Evolutionary conservation across 2,797 vertebrate genomes (phyloP), one percentile per base, ranked within the genome.

Genomic region (Microtus agrestis): DNA sequence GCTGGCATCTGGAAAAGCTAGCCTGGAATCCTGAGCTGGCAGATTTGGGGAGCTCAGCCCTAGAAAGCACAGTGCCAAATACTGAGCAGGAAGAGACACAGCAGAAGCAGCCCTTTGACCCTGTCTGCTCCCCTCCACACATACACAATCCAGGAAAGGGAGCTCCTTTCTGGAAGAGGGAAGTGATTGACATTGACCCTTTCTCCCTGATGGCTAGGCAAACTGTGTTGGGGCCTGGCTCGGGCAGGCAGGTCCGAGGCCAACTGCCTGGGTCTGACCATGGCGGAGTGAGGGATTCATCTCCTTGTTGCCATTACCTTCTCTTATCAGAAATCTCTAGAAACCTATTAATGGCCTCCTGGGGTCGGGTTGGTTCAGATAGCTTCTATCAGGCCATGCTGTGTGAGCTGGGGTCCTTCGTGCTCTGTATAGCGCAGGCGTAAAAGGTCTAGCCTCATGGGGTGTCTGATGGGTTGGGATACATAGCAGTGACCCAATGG

Each of bases 31-130:
- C 61, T 7, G 15, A 5, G 17, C 2, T 40, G 78, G 15, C 27
- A 15, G 25, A 43, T 8, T 51, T 21, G 51, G 19, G 69, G 79
- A 48, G 23, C 25, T 0, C 31, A 65, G 51, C 80, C 77, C 34
- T 10, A 19, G 61, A 0, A 65, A n/a, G n/a, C n/a, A n/a, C 8
- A 40, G 48, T 31, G 29, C 9, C 14, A 87, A 34, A 67, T 48
- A 1, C 46, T 27, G 76, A 59, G 46, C 5, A 1, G 8, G 43
- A 29, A 15, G 77, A 14, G 23, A 14, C 3, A 0, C 2, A 0
- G 82, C 23, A 2, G 67, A 76, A 91, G 27, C 12, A 23, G 54
- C 29, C 15, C 56, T 48, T n/a, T 31, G 19, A 29, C 48, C 77
- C 54, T 25, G 11, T 21, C 48, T 0, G 12, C 80, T 61, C 56